These are phyloP conservation scores for Chrysolina haemoptera DNA, from an alignment of 2,888 invertebrate species.

Conservation along the genomic window DNA sequence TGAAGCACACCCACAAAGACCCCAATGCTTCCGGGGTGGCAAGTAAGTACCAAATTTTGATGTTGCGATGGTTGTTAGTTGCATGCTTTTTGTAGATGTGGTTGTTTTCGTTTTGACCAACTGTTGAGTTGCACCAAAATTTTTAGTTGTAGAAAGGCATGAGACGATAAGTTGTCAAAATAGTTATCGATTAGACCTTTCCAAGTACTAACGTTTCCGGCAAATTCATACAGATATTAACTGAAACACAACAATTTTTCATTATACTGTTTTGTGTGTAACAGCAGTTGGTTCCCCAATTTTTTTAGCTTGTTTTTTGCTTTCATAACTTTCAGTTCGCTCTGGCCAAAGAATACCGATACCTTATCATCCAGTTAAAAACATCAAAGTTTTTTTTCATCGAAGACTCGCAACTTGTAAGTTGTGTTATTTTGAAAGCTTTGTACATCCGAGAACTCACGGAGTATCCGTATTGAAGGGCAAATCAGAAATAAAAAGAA, in stretches of 20 bases:
- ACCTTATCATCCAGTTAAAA: slow-evolving; percentile 35
- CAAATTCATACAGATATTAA: slow-evolving; percentile 9
- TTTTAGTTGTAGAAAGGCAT: slow-evolving; percentile 21
- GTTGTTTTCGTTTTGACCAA: slow-evolving; percentile 31
- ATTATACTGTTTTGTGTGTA: slow-evolving; percentile 3
- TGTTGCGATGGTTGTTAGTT: slow-evolving; percentile 32
- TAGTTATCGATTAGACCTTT: slow-evolving; percentile 4
- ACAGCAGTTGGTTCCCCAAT: slow-evolving; percentile 39
- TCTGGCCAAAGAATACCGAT: slow-evolving; percentile 36
- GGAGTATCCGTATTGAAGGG: slow-evolving; percentile 44
- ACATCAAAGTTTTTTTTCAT: not conserved
- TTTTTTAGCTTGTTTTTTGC: slow-evolving; percentile 37
- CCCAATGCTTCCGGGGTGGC: slow-evolving; percentile 90
- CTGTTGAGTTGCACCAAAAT: slow-evolving; percentile 27
- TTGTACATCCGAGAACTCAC: slow-evolving; percentile 37
- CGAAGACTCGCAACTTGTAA: slow-evolving; percentile 27
- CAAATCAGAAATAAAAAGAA: slow-evolving; percentile 46
- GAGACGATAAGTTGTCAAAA: slow-evolving; percentile 14
- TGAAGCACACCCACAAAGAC: slow-evolving; percentile 96
- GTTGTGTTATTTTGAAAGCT: slow-evolving; percentile 41
- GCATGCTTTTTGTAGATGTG: slow-evolving; percentile 36
- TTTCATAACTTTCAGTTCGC: slow-evolving; percentile 42
- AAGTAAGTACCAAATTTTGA: slow-evolving; percentile 78
- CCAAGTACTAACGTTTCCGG: not conserved
- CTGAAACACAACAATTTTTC: not conserved